These are phyloP conservation scores for Corbicula japonica DNA, from an alignment of 2,888 invertebrate genomes.

Conservation along the genomic window DNA sequence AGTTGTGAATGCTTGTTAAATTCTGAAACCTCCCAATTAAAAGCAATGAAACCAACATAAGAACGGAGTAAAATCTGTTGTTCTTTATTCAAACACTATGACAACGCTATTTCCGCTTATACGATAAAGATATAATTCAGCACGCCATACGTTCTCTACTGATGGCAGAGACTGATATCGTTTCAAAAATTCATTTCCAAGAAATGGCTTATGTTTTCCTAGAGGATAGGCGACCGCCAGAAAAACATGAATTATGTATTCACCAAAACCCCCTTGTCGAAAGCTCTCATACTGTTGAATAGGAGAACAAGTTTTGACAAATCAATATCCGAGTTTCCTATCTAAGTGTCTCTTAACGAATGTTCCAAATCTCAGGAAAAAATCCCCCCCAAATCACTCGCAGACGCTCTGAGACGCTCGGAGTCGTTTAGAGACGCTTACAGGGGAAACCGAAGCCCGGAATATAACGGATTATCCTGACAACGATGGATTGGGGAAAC, in stretches of 20 bases:
- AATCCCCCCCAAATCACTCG: conserved; percentile 28
- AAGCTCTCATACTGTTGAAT: conserved; percentile 18
- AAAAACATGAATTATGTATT: conserved; percentile 54
- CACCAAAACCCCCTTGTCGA: conserved; percentile 38
- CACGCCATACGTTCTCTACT: no score
- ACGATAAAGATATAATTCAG: no score
- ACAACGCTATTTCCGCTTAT: no score
- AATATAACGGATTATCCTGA: conserved; percentile 15
- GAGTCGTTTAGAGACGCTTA: no score
- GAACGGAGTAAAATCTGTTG: no score
- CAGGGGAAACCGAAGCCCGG: conserved; percentile 25
- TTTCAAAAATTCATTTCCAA: neutral
- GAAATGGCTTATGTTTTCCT: conserved; percentile 15
- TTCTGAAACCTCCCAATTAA: no score
- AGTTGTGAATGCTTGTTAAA: no score
- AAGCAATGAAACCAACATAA: no score
- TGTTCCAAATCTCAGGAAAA: conserved; percentile 20
- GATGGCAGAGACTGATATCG: conserved; percentile 5
- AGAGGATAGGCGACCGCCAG: conserved; percentile 13
- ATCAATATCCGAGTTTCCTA: conserved; percentile 45
- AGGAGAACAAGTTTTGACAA: conserved; percentile 35
- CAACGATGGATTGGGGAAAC: conserved; percentile 38
- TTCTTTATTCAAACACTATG: no score
- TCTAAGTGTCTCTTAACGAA: conserved; percentile 31
- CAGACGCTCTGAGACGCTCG: no score